Percentiles rank a stretch among this genome's conserved stretches.
Conservation (phyloP, 2,888 invertebrate species). For the Seladonia tumulorum region DNA sequence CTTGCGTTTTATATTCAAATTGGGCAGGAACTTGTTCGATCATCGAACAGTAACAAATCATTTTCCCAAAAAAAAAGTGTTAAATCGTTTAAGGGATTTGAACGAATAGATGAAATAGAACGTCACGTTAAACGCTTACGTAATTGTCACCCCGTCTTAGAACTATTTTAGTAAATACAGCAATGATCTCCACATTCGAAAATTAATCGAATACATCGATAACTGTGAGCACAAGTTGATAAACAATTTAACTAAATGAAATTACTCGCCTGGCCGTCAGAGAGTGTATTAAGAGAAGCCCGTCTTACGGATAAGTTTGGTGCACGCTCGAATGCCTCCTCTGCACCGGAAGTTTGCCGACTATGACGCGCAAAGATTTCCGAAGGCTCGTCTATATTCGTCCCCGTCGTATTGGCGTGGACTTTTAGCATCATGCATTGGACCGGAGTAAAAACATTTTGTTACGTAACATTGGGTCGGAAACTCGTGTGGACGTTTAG, state of each 20-base stretch:
- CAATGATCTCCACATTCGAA: not conserved
- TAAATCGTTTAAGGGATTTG: too few species aligned
- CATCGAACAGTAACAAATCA: too few species aligned
- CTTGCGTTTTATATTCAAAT: too few species aligned
- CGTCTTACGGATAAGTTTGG: constrained; percentile 3
- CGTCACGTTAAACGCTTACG: too few species aligned
- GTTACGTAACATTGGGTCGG: constrained; percentile 47
- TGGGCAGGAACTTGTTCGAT: too few species aligned
- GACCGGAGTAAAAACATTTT: constrained; percentile 47
- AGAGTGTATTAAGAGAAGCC: not conserved
- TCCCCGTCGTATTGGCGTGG: constrained; percentile 34
- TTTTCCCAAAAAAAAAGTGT: too few species aligned
- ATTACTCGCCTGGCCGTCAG: not conserved
- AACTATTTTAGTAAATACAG: not conserved
- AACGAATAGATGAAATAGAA: too few species aligned
- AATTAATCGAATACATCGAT: not conserved
- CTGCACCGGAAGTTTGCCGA: constrained; percentile 18
- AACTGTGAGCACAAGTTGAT: not conserved
- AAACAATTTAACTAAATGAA: not conserved
- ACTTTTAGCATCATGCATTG: constrained; percentile 46
- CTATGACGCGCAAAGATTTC: constrained; percentile 32
- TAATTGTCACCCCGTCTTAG: too few species aligned
- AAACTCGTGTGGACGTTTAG: constrained; percentile 43
- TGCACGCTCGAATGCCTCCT: constrained; percentile 7
- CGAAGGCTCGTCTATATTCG: constrained; percentile 28